Percentiles rank a stretch among this genome's conserved stretches.
These are phyloP conservation scores for Yoshiicerus persimilis DNA, from an alignment of 1,140 invertebrate genomes.

Conservation along the genomic window DNA sequence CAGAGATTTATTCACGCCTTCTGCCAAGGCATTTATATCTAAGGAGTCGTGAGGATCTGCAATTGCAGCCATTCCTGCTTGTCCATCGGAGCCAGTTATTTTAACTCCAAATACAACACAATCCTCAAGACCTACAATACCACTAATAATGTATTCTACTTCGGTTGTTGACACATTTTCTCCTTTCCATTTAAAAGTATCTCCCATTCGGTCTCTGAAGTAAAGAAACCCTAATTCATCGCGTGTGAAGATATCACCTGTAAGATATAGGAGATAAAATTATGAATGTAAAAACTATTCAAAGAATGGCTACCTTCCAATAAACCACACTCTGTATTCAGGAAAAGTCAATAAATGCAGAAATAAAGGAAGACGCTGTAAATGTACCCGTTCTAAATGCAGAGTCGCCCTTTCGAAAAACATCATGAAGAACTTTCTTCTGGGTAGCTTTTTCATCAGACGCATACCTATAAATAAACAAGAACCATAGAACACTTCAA, in stretches of 20 bases:
- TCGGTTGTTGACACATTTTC: slow-evolving; percentile 79
- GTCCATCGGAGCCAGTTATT: slow-evolving; percentile 78
- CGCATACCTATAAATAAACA: slow-evolving; percentile 33
- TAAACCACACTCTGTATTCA: background rate
- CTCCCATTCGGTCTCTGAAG: slow-evolving; percentile 94
- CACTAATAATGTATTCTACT: slow-evolving; percentile 90
- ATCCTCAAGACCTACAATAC: slow-evolving; percentile 79
- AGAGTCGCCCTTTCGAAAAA: slow-evolving; percentile 70
- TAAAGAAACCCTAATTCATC: slow-evolving; percentile 92
- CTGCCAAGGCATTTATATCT: slow-evolving; percentile 65
- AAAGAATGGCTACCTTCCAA: background rate
- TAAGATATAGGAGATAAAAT: too few species aligned
- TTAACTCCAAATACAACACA: slow-evolving; percentile 85
- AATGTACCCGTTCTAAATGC: slow-evolving; percentile 67
- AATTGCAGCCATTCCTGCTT: slow-evolving; percentile 94
- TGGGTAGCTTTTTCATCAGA: slow-evolving; percentile 67
- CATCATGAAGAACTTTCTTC: slow-evolving; percentile 70
- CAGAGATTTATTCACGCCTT: slow-evolving; percentile 67
- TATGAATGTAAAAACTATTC: background rate
- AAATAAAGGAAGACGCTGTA: too few species aligned
- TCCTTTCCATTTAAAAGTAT: slow-evolving; percentile 72
- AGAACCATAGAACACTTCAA: background rate
- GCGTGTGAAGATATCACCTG: slow-evolving; percentile 86
- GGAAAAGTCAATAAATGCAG: too few species aligned
- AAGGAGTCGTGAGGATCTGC: slow-evolving; percentile 72